phyloP scores from a whole-genome alignment of 53 echinoderm and acorn worm genomes.

The Temnopleurus reevesii region DNA sequence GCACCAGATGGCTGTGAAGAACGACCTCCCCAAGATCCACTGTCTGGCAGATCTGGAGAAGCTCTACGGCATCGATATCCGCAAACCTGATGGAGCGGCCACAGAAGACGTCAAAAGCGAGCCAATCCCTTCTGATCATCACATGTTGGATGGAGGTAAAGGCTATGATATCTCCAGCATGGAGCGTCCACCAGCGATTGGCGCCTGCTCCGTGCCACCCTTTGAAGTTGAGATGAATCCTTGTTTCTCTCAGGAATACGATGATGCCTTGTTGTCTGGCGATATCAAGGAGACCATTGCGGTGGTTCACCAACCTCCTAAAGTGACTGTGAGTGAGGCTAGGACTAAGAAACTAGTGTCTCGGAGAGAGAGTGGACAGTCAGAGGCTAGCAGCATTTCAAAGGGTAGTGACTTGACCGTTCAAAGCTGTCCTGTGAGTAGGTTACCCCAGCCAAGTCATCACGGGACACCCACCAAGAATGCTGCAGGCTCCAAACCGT shows the following conservation, averaged over 20 bases:
- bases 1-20: conserved; percentile 66
- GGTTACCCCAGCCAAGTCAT: conserved; percentile 45
- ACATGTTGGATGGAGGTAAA: conserved; percentile 30
- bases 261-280: conserved; percentile 67
- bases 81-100: conserved; percentile 90
- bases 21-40: conserved; percentile 55
- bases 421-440: conserved; percentile 51
- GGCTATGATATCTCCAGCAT: conserved; percentile 67
- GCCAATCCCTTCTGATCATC: conserved; percentile 17
- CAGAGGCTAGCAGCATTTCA: conserved; percentile 49
- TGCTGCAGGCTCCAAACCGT: conserved; percentile 54
- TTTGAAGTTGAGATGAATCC: conserved; percentile 97
- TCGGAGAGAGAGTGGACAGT: conserved; percentile 49
- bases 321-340: neutral
- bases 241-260: conserved; percentile 91
- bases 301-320: conserved; percentile 58
- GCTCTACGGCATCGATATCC: conserved; percentile 67
- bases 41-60: conserved; percentile 56
- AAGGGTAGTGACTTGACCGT: conserved; percentile 48
- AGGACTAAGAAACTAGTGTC: conserved; percentile 32
- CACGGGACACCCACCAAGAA: conserved; percentile 65
- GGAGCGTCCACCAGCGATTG: conserved; percentile 90
- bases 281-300: conserved; percentile 39
- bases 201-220: conserved; percentile 91
- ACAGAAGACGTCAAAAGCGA: conserved; percentile 78